Base-by-base conservation (phyloP, 2,888 invertebrate genomes). In the Melanargia galathea region DNA sequence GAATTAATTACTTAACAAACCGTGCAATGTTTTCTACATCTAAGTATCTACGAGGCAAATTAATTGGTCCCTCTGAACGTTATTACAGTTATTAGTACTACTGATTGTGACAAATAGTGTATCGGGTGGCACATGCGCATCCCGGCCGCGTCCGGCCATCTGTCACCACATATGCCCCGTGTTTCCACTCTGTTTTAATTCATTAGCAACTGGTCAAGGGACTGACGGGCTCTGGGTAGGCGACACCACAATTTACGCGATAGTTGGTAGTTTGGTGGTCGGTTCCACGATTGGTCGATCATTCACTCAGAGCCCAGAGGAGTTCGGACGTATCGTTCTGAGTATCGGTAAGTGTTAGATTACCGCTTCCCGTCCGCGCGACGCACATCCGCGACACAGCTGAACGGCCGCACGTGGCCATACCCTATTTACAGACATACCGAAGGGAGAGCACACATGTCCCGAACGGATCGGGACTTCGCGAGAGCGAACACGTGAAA, bases 381-480 rank as follows among this genome's bases (percentile, higher is more conserved):
- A n/a, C n/a, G n/a, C 78, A 83, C 87, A 90, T 89, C 90, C 90
- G 90, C 84, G 87, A 75, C 85, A 84, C 90, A 90, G 90, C 90
- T 90, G 91, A 88, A 78, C 90, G 84, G 82, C 83, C 88, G 89
- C 90, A 91, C 91, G 90, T 91, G 90, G 90, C 86, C 85, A 88
- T 83, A 87, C 90, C 91, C 90, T 91, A 91, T 91, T 91, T 91
- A 90, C 90, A 90, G 90, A 90, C 87, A 86, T 84, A 83, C 83
- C 83, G 75, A 82, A 89, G 90, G 90, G 90, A 89, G 90, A 83
- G 82, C 87, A 80, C 90, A 90, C 88, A 90, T 91, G 91, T 90
- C 89, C 89, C 84, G 87, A 87, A 87, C 89, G 84, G 87, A 89
- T 90, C 87, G 90, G 84, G 87, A 90, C 89, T 88, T 87, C 75